These are phyloP conservation scores for Phymatocera aterrima DNA, from an alignment of 2,888 invertebrate genomes.

Conservation along the genomic window DNA sequence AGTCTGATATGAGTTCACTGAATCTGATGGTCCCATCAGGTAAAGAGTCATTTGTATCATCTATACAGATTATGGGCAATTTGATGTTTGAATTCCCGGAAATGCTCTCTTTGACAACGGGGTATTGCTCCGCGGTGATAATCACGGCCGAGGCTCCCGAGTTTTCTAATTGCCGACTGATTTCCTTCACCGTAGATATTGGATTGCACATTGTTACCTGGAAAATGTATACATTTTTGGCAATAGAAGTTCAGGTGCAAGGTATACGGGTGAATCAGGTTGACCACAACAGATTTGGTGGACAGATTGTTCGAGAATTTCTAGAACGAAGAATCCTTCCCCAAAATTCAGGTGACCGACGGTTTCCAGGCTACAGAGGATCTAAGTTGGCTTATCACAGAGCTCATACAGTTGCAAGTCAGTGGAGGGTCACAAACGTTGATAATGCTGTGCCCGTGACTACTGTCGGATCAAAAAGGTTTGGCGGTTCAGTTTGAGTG, in stretches of 20 bases:
- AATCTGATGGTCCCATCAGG: conserved; percentile 56
- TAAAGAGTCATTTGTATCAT: conserved; percentile 47
- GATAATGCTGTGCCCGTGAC: no score
- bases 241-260: no score
- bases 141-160: conserved; percentile 58
- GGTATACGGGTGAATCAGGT: no score
- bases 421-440: no score
- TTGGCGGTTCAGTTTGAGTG: no score
- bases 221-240: conserved; percentile 14
- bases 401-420: no score
- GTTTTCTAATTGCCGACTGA: conserved; percentile 58
- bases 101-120: conserved; percentile 50
- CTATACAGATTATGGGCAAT: conserved; percentile 58
- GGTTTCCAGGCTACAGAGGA: no score
- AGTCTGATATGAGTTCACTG: conserved; percentile 52
- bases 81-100: conserved; percentile 51
- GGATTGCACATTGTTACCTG: conserved; percentile 57
- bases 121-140: conserved; percentile 54
- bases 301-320: background rate
- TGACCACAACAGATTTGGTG: no score
- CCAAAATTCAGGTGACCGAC: no score
- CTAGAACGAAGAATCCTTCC: no score
- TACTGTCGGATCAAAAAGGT: no score
- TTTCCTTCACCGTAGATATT: conserved; percentile 56
- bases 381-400: no score